These are phyloP conservation scores for Diorhabda carinulata DNA, from an alignment of 1,140 invertebrate genomes.

Conservation along the genomic window DNA sequence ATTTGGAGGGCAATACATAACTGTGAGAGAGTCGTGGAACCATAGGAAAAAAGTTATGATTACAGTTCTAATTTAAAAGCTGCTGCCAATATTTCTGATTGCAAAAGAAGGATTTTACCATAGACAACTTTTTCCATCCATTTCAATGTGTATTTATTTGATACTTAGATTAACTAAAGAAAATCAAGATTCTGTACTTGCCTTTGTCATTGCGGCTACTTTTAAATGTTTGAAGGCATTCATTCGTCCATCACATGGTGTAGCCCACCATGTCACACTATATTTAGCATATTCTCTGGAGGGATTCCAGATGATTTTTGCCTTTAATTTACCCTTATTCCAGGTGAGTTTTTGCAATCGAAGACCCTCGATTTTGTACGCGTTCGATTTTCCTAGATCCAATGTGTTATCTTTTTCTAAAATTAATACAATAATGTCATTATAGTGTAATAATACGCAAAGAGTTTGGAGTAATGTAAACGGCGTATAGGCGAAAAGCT, in stretches of 20 bases:
- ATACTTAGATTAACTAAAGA: no score
- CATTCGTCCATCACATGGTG: slow-evolving; percentile 22
- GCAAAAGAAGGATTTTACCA: no score
- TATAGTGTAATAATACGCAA: neutral
- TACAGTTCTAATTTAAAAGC: no score
- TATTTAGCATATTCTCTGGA: slow-evolving; percentile 22
- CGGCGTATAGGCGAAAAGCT: no score
- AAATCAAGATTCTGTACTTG: slow-evolving; percentile 20
- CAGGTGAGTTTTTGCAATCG: slow-evolving; percentile 52
- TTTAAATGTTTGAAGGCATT: slow-evolving; percentile 29
- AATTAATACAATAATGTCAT: slow-evolving; percentile 17
- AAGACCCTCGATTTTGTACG: slow-evolving; percentile 46
- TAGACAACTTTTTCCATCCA: no score
- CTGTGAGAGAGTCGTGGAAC: no score
- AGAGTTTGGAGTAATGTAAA: no score
- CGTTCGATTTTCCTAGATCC: slow-evolving; percentile 3
- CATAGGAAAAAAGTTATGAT: no score
- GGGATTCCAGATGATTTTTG: slow-evolving; percentile 51
- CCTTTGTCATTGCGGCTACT: slow-evolving; percentile 35
- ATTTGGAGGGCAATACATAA: no score
- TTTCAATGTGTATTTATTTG: no score
- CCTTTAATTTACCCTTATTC: slow-evolving; percentile 50
- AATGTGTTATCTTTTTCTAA: slow-evolving; percentile 18
- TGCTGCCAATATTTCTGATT: no score
- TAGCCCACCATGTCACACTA: slow-evolving; percentile 37